Base-by-base conservation (phyloP, 2,113 vertebrate species). In the Scomber colias region DNA sequence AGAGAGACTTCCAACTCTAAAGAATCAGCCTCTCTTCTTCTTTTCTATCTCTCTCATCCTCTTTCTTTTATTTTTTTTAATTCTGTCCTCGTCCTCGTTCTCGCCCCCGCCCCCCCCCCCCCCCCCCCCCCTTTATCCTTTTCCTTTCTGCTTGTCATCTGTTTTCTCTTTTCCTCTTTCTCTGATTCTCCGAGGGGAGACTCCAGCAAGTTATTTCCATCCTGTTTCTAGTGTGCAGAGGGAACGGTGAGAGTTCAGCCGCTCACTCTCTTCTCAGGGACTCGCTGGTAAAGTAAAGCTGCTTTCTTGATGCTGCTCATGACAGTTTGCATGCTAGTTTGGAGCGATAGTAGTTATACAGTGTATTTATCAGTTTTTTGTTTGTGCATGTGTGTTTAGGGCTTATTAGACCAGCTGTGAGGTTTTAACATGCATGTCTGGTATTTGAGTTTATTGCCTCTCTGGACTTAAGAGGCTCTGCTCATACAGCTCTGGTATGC, bases 381-480 rank as follows among this genome's bases (percentile, higher is more conserved):
- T 68, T 12, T 60, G 62, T 79, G 71, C 63, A 48, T 72, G 73
- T 85, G 73, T 75, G 77, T 24, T 40, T 44, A 73, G 21, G 63
- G 69, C 2, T 27, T 76, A 1, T 68, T 12, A 16, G 68, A 82
- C 79, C 92, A 93, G 91, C 91, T 92, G 91, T 89, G 87, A 89
- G 45, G 60, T 54, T 91, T 90, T 95, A 93, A 87, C 87, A 93
- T 78, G 75, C 45, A 51, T 94, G 83, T 74, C 76, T 89, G 73
- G 69, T 90, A 74, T 94, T 94, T 93, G 90, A 62, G 86, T 88
- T 94, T 83, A 84, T 78, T 81, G 87, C 85, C 79, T 83, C 75
- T 79, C 86, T 84, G 92, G 85, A 89, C 77, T 87, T 75, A 66
- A 90, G 84, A 94, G 87, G 45, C 46, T 50, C 49, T 71, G 71